Evolutionary conservation across 2,113 vertebrate genomes (phyloP).

Genomic region (Melanocharis versteri): DNA sequence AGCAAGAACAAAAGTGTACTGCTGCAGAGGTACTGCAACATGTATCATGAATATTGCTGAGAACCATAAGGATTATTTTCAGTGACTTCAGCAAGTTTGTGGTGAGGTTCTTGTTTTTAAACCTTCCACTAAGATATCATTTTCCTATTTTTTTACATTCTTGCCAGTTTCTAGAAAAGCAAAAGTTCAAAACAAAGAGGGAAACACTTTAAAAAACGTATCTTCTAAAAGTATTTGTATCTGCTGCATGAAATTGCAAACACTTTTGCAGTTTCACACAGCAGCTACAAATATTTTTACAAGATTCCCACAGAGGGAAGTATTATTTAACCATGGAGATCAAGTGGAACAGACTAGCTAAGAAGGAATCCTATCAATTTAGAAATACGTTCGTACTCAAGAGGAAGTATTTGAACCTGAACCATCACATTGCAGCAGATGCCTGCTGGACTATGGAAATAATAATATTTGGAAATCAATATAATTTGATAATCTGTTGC

Average conservation of each 20-base stretch:
- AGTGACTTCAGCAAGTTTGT: background rate
- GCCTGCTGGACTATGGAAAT: background rate
- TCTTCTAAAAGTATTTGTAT: background rate
- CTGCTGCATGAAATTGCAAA: background rate
- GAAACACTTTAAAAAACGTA: background rate
- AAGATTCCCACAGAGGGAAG: background rate
- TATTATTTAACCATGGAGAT: background rate
- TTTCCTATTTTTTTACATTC: background rate
- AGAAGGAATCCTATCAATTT: background rate
- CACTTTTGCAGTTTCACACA: background rate
- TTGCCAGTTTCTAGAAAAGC: background rate
- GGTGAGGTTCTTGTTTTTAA: background rate
- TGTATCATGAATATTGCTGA: background rate
- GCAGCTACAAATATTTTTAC: background rate
- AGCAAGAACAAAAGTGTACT: background rate
- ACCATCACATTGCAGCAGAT: background rate
- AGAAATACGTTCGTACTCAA: background rate
- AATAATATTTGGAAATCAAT: background rate
- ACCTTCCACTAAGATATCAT: rapidly evolving
- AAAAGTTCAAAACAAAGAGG: background rate
- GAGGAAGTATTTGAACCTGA: background rate
- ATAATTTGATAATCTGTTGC: background rate
- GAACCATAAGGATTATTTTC: background rate
- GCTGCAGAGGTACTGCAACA: background rate
- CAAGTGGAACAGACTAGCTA: background rate